These are phyloP conservation scores for Salarias fasciatus DNA, from an alignment of 2,797 vertebrate species.

Conservation along the genomic window DNA sequence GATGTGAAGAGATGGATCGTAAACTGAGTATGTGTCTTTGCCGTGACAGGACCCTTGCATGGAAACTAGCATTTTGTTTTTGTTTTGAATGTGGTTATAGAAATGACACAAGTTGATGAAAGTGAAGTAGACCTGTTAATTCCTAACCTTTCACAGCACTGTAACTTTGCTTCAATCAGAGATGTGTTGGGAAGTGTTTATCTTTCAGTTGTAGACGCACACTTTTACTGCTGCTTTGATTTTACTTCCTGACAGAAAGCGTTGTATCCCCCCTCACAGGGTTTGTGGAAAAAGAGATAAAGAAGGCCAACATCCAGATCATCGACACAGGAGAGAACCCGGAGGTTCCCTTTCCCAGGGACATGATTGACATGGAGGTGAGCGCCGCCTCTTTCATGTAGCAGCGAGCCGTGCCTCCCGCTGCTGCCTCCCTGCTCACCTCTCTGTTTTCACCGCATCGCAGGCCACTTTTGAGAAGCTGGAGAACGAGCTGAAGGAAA, in stretches of 20 bases:
- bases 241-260: not conserved
- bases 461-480: conserved; percentile 99
- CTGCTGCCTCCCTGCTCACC: not conserved
- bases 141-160: too few species aligned
- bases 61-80: too few species aligned
- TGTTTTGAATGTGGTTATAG: too few species aligned
- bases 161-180: too few species aligned
- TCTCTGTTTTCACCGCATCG: not conserved
- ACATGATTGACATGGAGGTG: conserved; percentile 99
- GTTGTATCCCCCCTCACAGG: conserved; percentile 75
- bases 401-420: not conserved
- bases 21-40: conserved; percentile 87
- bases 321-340: conserved; percentile 97
- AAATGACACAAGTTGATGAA: too few species aligned
- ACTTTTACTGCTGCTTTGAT: too few species aligned
- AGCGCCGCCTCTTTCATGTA: not conserved
- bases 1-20: conserved; percentile 98
- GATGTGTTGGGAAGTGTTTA: too few species aligned
- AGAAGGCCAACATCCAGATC: conserved; percentile 92
- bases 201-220: too few species aligned
- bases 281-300: conserved; percentile 99
- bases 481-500: conserved; percentile 97
- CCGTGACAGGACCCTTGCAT: too few species aligned
- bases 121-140: too few species aligned
- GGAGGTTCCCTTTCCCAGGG: conserved; percentile 95